Evolutionary conservation across 2,113 vertebrate species (phyloP), one percentile per base, ranked within the genome.

Genomic region (Mustela lutreola): DNA sequence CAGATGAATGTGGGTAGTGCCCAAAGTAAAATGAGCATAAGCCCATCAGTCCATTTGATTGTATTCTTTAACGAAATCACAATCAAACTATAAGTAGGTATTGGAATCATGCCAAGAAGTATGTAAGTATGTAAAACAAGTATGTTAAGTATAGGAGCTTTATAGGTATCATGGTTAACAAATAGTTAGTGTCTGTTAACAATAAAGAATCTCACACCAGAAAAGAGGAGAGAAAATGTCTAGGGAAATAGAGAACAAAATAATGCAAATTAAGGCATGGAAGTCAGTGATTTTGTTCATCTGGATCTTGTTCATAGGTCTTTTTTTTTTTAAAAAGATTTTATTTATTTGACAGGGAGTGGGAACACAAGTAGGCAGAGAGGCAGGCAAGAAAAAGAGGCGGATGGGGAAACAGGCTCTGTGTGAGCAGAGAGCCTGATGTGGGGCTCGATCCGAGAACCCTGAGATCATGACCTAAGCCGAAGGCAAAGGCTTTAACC

Each of bases 211-310:
- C 26, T 71, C 89, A 62, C 65, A 82, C 48, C 22, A 62, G 48
- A 93, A 91, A 76, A 91, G 39, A 85, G 36, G 65, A 50, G 71
- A 87, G n/a, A 93, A 96, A 85, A 78, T 31, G 94, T 53, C 3
- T n/a, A 85, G 60, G 42, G 18, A 88, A 89, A 75, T 42, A 67
- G 50, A 48, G 48, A 50, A 92, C 16, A 80, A 81, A 67, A 86
- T 62, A 36, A 50, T 63, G 4, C 18, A 85, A 56, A 70, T 73
- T 36, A 93, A 91, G 88, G 28, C n/a, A 48, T 58, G n/a, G 11
- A 19, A 95, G 16, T 60, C 58, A 63, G 15, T 94, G 31, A 11
- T 65, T 88, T 24, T 79, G 62, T 26, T 86, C 45, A 90, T 89
- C 5, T 75, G 26, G 65, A 80, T 50, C n/a, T 65, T 91, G 53